phyloP scores from a whole-genome alignment of 2,797 vertebrate species.

The Anguilla megastoma region DNA sequence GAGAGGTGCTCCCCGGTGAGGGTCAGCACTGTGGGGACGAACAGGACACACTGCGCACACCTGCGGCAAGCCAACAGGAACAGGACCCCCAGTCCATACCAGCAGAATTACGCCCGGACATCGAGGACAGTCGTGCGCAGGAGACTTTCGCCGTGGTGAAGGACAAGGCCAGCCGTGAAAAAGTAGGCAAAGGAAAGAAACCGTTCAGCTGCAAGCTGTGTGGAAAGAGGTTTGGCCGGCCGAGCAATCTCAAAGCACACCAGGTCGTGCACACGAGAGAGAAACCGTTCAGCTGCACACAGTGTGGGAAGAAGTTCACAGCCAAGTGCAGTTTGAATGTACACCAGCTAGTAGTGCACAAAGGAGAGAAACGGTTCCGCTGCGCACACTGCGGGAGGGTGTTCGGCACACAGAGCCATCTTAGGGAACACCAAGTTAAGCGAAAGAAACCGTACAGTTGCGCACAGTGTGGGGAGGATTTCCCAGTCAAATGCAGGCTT shows the following conservation, averaged over 20 bases:
- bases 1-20: neutral
- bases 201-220: conserved; percentile 44
- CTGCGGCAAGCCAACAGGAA: neutral
- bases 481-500: conserved; percentile 40
- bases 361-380: conserved; percentile 28
- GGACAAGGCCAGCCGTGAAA: neutral
- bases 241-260: conserved; percentile 46
- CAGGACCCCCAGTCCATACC: neutral
- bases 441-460: neutral
- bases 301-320: conserved; percentile 45
- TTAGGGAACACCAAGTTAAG: conserved; percentile 43
- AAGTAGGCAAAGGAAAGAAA: neutral
- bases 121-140: neutral
- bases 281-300: conserved; percentile 46
- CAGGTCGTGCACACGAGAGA: conserved; percentile 40
- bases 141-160: neutral
- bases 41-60: neutral
- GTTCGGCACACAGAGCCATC: conserved; percentile 47
- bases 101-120: neutral
- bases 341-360: conserved; percentile 46
- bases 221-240: conserved; percentile 40
- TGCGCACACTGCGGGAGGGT: conserved; percentile 51
- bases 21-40: neutral
- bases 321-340: conserved; percentile 45
- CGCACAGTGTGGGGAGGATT: conserved; percentile 25